Base-by-base conservation (phyloP, 2,113 vertebrate species). In the Mus musculus region DNA sequence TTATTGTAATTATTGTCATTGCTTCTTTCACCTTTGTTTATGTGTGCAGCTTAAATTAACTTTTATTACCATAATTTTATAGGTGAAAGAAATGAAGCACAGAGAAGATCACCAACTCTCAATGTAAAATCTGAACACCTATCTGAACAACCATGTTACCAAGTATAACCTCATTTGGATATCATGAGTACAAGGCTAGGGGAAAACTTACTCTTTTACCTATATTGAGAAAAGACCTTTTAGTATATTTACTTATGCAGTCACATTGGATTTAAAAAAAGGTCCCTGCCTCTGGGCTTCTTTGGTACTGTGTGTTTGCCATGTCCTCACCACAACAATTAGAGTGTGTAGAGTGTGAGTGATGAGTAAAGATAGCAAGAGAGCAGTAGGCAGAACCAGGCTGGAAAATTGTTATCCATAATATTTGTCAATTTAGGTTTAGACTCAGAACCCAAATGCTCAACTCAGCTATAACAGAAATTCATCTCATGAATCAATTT, bases 401-500 rank as follows among this genome's bases (percentile, higher is more conserved):
- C 73, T 82, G 13, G 14, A 20, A 65, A 89, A 52, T 56, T 28
- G 49, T 61, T 61, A 28, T 24, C 91, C 86, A 87, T 92, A 91
- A 84, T 78, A 67, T 97, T 97, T 97, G 65, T 19, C 49, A 94
- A 89, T 91, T 98, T 97, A 85, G 9, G 91, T 94, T 98, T 97
- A 80, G 7, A 94, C 88, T 95, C 1, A 93, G 89, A 98, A 96
- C 91, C 71, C 49, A 95, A 97, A 95, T n/a, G 85, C 24, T 97
- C 69, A 49, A 85, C 95, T 97, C 90, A 76, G 0, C 97, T 97
- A 87, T 76, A 96, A 61, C 84, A 97, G 90, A 86, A 97, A 97
- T 97, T 98, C 92, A 90, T 97, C 88, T 98, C 96, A 96, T 93
- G 97, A 98, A 98, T 98, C 96, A 97, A 95, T 97, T 95, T 98